Conservation (phyloP, 1,140 invertebrate genomes). For the Lineus longissimus region DNA sequence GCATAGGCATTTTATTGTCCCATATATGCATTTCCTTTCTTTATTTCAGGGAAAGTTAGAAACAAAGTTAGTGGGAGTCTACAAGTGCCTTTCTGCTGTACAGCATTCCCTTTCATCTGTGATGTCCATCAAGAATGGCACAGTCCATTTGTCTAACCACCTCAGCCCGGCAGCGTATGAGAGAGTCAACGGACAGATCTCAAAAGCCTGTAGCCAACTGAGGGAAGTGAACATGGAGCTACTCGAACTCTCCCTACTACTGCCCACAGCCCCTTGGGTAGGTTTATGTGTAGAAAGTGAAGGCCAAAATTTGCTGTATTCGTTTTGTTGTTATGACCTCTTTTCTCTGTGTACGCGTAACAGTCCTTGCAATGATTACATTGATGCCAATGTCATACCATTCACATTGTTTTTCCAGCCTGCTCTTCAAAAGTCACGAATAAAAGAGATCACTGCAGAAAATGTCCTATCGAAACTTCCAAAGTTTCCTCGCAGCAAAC, state of each 20-base stretch:
- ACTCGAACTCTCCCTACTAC: slow-evolving; percentile 33
- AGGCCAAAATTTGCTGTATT: neutral
- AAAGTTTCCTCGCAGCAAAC: slow-evolving; percentile 25
- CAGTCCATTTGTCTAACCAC: slow-evolving; percentile 19
- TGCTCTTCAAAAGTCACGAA: slow-evolving; percentile 28
- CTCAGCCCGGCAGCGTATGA: slow-evolving; percentile 28
- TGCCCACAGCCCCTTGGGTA: slow-evolving; percentile 45
- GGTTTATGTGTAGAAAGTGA: neutral
- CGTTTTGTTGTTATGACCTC: too few relatives aligned
- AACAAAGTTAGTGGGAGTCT: slow-evolving; percentile 34
- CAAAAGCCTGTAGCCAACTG: slow-evolving; percentile 31
- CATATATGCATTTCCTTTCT: neutral
- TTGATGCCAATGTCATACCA: too few relatives aligned
- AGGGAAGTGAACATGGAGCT: slow-evolving; percentile 36
- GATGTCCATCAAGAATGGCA: neutral
- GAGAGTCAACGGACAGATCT: slow-evolving; percentile 23
- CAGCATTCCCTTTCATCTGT: slow-evolving; percentile 17
- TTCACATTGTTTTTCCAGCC: slow-evolving; percentile 31
- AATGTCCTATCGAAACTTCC: slow-evolving; percentile 30
- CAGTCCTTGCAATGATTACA: too few relatives aligned
- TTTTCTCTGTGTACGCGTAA: too few relatives aligned
- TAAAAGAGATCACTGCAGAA: slow-evolving; percentile 35
- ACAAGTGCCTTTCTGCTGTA: slow-evolving; percentile 34
- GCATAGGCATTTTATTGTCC: neutral
- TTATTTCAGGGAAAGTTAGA: slow-evolving; percentile 39